Percentiles rank a stretch among this genome's conserved stretches.
Evolutionary conservation across 1,140 invertebrate genomes (phyloP).

Genomic region (Lordiphosa stackelbergi): DNA sequence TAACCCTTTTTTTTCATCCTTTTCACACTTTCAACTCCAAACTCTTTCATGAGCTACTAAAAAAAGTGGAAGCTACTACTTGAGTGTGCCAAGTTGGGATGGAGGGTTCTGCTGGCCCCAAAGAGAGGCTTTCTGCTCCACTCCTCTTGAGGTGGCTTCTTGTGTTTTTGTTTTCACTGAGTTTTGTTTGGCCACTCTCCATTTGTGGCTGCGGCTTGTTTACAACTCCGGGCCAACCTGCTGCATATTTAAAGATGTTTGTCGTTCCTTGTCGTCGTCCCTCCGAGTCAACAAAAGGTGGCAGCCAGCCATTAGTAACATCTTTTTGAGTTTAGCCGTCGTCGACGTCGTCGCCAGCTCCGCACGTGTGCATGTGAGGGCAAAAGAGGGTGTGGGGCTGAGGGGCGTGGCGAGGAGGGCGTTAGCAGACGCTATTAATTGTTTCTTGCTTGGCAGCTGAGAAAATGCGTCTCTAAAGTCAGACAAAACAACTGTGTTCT

Average conservation of each 20-base stretch:
- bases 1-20: neutral
- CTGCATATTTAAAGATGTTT: constrained; percentile 68
- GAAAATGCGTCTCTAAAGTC: constrained; percentile 28
- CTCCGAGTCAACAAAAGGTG: constrained; percentile 55
- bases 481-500: constrained; percentile 18
- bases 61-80: constrained; percentile 50
- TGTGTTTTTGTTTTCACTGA: constrained; percentile 27
- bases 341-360: constrained; percentile 23
- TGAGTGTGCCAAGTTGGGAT: constrained; percentile 41
- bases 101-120: constrained; percentile 2
- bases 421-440: constrained; percentile 69
- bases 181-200: constrained; percentile 50
- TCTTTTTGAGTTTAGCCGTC: constrained; percentile 53
- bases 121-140: constrained; percentile 4
- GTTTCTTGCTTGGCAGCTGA: constrained; percentile 43
- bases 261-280: constrained; percentile 27
- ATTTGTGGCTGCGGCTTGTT: constrained; percentile 61
- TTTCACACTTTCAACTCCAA: constrained; percentile 11
- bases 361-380: constrained; percentile 36
- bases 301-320: constrained; percentile 58
- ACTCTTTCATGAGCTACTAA: constrained; percentile 11
- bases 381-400: neutral
- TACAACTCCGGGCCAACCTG: constrained; percentile 50
- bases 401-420: neutral
- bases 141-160: constrained; percentile 20